Evolutionary conservation across 2,113 vertebrate genomes (phyloP), one percentile per base, ranked within the genome.

Genomic region (Epinephelus lanceolatus): DNA sequence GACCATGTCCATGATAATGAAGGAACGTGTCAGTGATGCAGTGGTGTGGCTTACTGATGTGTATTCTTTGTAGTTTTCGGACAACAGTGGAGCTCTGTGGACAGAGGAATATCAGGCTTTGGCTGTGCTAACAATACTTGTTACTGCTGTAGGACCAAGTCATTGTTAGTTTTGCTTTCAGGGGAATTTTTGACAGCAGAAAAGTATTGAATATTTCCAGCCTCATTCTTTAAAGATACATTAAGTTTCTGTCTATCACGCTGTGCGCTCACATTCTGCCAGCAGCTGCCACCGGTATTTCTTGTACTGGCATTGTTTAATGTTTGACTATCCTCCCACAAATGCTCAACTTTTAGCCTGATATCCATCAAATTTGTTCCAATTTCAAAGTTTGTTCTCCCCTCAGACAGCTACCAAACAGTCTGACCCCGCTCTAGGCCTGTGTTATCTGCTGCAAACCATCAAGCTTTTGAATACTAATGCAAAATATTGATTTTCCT

Each of bases 391-490:
- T 85, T 33, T 68, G 80, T 75, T 76, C 73, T 8, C 40, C 53
- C 45, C 21, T 30, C 81, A 80, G 81, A 83, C 86, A 81, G 62
- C 80, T 51, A 56, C 85, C 86, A 89, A 92, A 83, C 69, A 27
- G 56, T 57, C 88, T 74, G 68, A 77, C 84, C 85, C 80, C 40
- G 78, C 68, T 81, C 60, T 72, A 71, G 55, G 76, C 65, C 71
- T 60, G 33, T 65, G 81, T 74, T 93, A 91, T 92, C 83, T 88
- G 90, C 87, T 84, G 84, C 85, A 88, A 86, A 78, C 85, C 86
- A 90, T 92, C 88, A 92, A 87, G 88, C 91, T 77, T 91, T 93
- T 93, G 94, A 94, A 94, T 96, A 93, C 94, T 91, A 94, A 95
- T 95, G 89, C 84, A 88, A 83, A 70, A 30, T 94, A 95, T 95